Conservation (phyloP, 2,888 invertebrate species). For the Aphrophora alni region DNA sequence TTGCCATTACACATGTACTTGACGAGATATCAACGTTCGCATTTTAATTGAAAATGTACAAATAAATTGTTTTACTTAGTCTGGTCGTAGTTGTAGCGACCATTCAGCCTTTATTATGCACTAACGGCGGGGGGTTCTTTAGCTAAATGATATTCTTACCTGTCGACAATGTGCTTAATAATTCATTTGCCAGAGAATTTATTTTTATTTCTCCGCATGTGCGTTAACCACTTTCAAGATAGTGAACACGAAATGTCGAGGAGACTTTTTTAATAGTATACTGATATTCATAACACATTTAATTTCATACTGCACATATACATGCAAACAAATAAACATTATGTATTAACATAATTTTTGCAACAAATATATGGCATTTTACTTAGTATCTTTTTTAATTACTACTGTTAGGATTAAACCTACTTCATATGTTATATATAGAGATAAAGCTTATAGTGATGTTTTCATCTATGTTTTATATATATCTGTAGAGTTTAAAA, state of each 20-base stretch:
- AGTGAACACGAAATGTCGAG: not conserved
- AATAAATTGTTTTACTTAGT: constrained; percentile 9
- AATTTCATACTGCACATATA: too few species aligned
- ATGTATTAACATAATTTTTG: too few species aligned
- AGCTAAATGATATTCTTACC: not conserved
- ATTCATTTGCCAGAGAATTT: not conserved
- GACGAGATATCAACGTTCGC: not conserved
- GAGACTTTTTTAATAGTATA: too few species aligned
- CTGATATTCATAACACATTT: too few species aligned
- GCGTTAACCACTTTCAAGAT: not conserved
- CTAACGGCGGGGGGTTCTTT: not conserved
- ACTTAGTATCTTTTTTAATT: too few species aligned
- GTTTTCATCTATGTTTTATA: too few species aligned
- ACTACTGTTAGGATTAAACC: too few species aligned
- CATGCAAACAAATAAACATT: too few species aligned
- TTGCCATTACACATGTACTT: not conserved
- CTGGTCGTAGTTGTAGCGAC: not conserved
- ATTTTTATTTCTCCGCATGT: not conserved
- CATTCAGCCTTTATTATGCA: not conserved
- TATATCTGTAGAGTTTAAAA: too few species aligned
- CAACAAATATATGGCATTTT: too few species aligned
- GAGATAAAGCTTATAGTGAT: too few species aligned
- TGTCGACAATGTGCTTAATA: not conserved
- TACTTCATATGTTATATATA: too few species aligned
- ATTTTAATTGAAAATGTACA: constrained; percentile 2